These are phyloP conservation scores for Cydia fagiglandana DNA, from an alignment of 1,140 invertebrate species.

Conservation along the genomic window DNA sequence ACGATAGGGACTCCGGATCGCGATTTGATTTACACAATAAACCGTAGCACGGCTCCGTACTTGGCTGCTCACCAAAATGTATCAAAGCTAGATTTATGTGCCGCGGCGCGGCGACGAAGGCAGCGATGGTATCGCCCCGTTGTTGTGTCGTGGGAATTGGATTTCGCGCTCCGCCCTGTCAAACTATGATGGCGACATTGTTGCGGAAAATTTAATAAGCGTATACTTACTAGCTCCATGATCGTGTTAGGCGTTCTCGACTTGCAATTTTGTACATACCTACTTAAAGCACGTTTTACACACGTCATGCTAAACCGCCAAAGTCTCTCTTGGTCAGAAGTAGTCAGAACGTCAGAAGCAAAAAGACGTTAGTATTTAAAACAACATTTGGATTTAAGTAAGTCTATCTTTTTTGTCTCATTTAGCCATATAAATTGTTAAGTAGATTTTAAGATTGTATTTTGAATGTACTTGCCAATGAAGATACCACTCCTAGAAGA, in stretches of 20 bases:
- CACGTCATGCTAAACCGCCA: not conserved
- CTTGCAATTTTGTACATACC: not conserved
- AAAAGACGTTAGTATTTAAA: too few species aligned
- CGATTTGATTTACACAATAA: slow-evolving; percentile 31
- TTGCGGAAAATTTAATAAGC: slow-evolving; percentile 41
- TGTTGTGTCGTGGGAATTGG: slow-evolving; percentile 60
- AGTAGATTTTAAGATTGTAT: too few species aligned
- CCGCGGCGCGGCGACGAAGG: slow-evolving; percentile 61
- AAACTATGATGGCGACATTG: slow-evolving; percentile 40
- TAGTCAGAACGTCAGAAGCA: too few species aligned
- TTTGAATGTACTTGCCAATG: too few species aligned
- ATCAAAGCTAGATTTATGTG: slow-evolving; percentile 77
- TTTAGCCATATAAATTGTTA: too few species aligned
- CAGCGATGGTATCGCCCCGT: slow-evolving; percentile 64
- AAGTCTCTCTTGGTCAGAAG: too few species aligned
- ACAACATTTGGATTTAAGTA: too few species aligned
- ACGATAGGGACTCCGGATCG: slow-evolving; percentile 34
- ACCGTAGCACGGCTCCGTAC: slow-evolving; percentile 40
- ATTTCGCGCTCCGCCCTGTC: slow-evolving; percentile 49
- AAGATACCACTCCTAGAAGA: too few species aligned
- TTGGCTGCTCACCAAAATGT: slow-evolving; percentile 76
- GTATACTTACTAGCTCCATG: slow-evolving; percentile 20
- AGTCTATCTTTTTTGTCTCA: too few species aligned
- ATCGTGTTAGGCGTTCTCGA: slow-evolving; percentile 33
- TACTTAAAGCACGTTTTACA: not conserved